A percentile compares a stretch with the other conserved stretches of the same genome.
These are phyloP conservation scores for Potorous gilbertii DNA, from an alignment of 2,797 vertebrate genomes.

Conservation along the genomic window DNA sequence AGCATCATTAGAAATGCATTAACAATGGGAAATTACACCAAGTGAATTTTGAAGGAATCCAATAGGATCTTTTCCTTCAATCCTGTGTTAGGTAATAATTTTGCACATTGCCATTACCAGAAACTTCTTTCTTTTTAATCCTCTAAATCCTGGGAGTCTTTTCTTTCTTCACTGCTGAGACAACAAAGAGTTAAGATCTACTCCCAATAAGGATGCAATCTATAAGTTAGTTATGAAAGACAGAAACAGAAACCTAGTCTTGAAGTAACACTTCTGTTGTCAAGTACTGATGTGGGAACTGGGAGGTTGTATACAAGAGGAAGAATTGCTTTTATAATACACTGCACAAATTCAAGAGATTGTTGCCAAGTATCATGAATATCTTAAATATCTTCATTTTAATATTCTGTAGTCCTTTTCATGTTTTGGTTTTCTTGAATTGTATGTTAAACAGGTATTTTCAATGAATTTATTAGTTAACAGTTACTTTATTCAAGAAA, in stretches of 20 bases:
- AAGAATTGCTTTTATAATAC: neutral
- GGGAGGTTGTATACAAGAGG: conserved; percentile 32
- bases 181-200: conserved; percentile 56
- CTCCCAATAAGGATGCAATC: conserved; percentile 14
- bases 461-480: conserved; percentile 9
- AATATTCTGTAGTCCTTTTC: conserved; percentile 46
- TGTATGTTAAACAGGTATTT: conserved; percentile 26
- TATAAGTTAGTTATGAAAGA: conserved; percentile 65
- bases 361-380: conserved; percentile 23
- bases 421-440: conserved; percentile 45
- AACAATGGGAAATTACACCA: neutral
- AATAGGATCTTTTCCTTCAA: neutral
- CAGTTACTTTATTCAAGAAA: neutral
- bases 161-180: conserved; percentile 18
- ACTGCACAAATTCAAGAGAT: conserved; percentile 20
- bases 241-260: conserved; percentile 63
- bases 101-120: conserved; percentile 9
- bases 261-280: conserved; percentile 67
- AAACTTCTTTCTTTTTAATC: neutral
- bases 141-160: neutral
- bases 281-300: conserved; percentile 63
- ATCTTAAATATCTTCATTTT: conserved; percentile 29
- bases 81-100: neutral
- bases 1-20: neutral
- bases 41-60: neutral